Conservation (phyloP, 2,113 vertebrate genomes). For the Mixornis gularis region DNA sequence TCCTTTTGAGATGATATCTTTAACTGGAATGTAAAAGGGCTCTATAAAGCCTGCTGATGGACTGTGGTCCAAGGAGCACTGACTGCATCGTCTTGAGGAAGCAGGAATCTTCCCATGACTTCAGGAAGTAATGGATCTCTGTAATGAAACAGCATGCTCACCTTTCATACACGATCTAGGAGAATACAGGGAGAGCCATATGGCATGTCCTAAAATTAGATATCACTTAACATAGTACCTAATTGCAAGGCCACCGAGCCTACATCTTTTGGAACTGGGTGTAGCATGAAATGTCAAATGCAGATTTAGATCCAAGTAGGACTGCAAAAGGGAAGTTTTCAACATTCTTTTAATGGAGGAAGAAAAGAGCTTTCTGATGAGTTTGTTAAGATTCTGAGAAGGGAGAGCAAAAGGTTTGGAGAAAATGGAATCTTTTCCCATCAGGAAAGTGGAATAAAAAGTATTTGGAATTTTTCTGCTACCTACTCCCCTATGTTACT, state of each 20-base stretch:
- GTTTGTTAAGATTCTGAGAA: neutral
- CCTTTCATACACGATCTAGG: neutral
- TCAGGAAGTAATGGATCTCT: neutral
- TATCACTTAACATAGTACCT: conserved; percentile 30
- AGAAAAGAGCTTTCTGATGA: neutral
- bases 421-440: neutral
- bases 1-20: neutral
- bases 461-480: neutral
- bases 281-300: conserved; percentile 49
- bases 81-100: neutral
- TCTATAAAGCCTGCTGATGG: neutral
- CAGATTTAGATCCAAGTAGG: conserved; percentile 40
- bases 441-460: neutral
- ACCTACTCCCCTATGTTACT: neutral
- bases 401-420: neutral
- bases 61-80: neutral
- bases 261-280: conserved; percentile 24
- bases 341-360: neutral
- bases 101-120: neutral
- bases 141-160: neutral
- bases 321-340: neutral
- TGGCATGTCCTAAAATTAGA: conserved; percentile 49
- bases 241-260: conserved; percentile 26
- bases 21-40: neutral
- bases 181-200: conserved; percentile 38